Conservation (phyloP, 23 tunicate species). For the Aplidium turbinatum region DNA sequence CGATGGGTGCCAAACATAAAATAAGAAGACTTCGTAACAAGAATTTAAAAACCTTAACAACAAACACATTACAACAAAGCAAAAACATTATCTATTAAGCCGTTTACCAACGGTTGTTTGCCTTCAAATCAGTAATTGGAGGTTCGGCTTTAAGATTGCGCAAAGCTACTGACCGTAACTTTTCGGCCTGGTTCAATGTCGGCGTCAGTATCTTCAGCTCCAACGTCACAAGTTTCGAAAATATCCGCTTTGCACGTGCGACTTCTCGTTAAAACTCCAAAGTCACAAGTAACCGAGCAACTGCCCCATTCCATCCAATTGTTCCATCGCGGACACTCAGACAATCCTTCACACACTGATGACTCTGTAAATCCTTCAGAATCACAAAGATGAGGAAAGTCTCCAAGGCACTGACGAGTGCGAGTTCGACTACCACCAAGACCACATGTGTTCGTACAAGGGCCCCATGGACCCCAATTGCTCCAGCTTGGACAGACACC, state of each 20-base stretch:
- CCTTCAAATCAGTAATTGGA: no score
- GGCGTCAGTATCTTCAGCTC: constrained; percentile 7
- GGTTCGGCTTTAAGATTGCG: no score
- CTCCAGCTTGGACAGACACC: constrained; percentile 57
- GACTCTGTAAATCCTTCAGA: constrained; percentile 17
- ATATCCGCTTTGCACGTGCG: constrained; percentile 27
- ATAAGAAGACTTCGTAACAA: no score
- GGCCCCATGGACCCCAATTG: constrained; percentile 59
- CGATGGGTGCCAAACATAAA: no score
- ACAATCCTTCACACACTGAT: constrained; percentile 26
- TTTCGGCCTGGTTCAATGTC: no score
- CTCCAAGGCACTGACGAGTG: constrained; percentile 59
- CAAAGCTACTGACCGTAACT: no score
- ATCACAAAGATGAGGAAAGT: constrained; percentile 58
- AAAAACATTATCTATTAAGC: no score
- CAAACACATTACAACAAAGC: no score
- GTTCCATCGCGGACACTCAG: constrained; percentile 60
- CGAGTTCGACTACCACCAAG: constrained; percentile 43
- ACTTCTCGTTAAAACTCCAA: constrained; percentile 13
- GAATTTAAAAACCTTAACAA: no score
- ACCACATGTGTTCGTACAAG: constrained; percentile 60
- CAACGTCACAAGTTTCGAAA: constrained; percentile 22
- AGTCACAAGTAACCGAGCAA: constrained; percentile 64
- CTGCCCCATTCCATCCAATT: constrained; percentile 62
- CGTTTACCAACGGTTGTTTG: no score